phyloP scores from a whole-genome alignment of 2,113 vertebrate species.

The Chloroceryle aenea region DNA sequence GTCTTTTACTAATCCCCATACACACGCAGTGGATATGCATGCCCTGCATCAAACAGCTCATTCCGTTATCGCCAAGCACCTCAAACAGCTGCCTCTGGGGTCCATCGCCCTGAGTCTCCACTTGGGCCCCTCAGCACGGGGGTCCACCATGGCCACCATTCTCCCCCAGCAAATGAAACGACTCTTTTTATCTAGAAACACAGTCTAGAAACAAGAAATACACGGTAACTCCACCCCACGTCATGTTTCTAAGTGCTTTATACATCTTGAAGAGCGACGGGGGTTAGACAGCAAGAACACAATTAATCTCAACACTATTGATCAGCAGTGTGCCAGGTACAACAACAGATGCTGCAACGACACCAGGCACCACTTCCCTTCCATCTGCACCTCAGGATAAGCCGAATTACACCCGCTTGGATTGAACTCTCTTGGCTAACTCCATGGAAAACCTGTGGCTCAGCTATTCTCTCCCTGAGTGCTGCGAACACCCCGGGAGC shows the following conservation, averaged over 20 bases:
- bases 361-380: background rate
- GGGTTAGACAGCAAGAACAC: background rate
- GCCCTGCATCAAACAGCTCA: background rate
- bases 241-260: background rate
- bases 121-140: rapidly evolving
- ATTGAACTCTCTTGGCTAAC: background rate
- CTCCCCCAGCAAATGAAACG: background rate
- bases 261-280: rapidly evolving
- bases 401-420: rapidly evolving
- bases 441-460: background rate
- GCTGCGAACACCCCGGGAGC: background rate
- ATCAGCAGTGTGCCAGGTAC: background rate
- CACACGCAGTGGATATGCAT: rapidly evolving
- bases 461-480: rapidly evolving
- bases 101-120: background rate
- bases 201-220: background rate
- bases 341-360: background rate
- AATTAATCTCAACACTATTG: background rate
- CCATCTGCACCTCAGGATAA: background rate
- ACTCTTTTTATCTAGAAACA: background rate
- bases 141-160: rapidly evolving
- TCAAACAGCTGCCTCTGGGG: background rate
- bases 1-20: background rate
- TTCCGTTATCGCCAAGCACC: background rate
- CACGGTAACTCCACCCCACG: rapidly evolving